These are phyloP conservation scores for Pluvialis apricaria DNA, from an alignment of 2,113 vertebrate species.

Conservation along the genomic window DNA sequence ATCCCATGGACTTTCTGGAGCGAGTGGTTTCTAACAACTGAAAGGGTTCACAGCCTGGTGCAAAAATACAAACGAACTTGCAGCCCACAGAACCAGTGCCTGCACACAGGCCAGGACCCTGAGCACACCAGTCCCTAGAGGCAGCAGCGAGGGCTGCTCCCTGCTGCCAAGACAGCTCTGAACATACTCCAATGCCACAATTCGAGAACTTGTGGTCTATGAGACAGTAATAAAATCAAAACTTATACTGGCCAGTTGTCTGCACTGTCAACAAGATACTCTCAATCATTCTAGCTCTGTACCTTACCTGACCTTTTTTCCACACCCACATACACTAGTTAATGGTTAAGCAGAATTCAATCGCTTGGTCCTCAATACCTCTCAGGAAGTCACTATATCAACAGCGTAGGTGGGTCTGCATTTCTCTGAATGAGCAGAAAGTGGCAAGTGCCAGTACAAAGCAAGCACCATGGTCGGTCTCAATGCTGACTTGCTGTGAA, in stretches of 20 bases:
- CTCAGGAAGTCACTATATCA: neutral
- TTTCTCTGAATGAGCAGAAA: neutral
- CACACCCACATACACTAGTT: rapidly evolving
- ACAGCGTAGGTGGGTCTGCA: rapidly evolving
- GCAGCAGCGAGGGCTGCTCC: neutral
- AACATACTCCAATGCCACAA: rapidly evolving
- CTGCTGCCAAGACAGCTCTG: neutral
- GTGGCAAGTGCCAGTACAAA: neutral
- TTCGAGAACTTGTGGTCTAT: rapidly evolving
- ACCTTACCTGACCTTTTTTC: neutral
- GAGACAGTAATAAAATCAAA: neutral
- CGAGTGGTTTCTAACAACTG: neutral
- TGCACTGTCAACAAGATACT: neutral
- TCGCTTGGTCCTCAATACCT: neutral
- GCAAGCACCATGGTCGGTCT: rapidly evolving
- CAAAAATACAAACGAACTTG: neutral
- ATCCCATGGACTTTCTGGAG: neutral
- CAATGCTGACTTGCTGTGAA: neutral
- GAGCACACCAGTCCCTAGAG: neutral
- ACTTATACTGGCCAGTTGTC: neutral
- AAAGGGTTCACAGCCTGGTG: neutral
- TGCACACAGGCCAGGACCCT: neutral
- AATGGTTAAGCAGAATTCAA: neutral
- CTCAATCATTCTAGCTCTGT: neutral
- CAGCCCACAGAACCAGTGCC: neutral